Evolutionary conservation across 2,888 invertebrate genomes (phyloP).

Genomic region (Eupeodes luniger): DNA sequence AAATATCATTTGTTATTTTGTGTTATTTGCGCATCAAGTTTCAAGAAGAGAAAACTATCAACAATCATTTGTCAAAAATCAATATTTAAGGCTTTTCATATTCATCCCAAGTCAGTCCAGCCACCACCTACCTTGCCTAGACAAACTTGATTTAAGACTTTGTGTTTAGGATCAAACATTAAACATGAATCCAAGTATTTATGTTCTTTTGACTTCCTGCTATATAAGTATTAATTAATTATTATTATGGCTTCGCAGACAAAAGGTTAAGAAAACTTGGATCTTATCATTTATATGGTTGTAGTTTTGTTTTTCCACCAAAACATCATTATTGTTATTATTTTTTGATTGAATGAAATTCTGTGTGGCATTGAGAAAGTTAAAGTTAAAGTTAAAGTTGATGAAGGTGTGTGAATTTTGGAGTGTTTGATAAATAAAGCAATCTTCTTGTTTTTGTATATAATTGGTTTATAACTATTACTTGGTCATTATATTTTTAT

Average conservation of each 20-base stretch:
- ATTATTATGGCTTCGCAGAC: slow-evolving; percentile 35
- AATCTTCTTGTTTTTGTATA: slow-evolving; percentile 2
- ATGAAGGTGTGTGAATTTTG: slow-evolving; percentile 21
- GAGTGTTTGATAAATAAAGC: background rate
- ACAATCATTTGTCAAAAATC: slow-evolving; percentile 59
- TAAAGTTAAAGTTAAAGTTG: background rate
- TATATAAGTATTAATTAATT: slow-evolving; percentile 69
- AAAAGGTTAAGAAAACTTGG: slow-evolving; percentile 53
- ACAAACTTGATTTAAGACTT: slow-evolving; percentile 2
- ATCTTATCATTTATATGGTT: slow-evolving; percentile 39
- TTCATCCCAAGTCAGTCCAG: background rate
- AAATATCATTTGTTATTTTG: slow-evolving; percentile 58
- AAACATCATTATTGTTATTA: slow-evolving; percentile 19
- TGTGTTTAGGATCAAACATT: slow-evolving; percentile 9
- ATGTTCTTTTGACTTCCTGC: slow-evolving; percentile 51
- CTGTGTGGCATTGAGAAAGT: slow-evolving; percentile 50
- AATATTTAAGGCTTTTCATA: slow-evolving; percentile 23
- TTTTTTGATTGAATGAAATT: slow-evolving; percentile 40
- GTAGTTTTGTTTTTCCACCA: background rate
- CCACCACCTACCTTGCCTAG: background rate
- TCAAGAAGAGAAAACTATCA: background rate
- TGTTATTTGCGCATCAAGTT: slow-evolving; percentile 27
- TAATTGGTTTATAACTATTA: background rate
- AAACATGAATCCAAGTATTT: too few relatives aligned
- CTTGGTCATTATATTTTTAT: background rate